Evolutionary conservation across 2,113 vertebrate genomes (phyloP).

Genomic region (Oceanites oceanicus): DNA sequence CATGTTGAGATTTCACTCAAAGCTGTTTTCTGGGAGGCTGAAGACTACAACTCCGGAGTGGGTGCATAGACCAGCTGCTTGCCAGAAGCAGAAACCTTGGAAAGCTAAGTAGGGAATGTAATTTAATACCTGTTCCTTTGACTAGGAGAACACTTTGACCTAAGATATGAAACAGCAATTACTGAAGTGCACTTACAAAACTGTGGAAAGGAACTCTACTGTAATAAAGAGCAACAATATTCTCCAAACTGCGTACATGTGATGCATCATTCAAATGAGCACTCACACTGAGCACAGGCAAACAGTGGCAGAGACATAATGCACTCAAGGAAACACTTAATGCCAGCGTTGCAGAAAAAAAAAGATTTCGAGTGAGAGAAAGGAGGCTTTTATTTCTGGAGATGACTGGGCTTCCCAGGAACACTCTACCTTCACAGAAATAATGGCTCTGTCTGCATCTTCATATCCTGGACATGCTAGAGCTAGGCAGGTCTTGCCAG

Average conservation of each 20-base stretch:
- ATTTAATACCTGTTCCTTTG: not conserved
- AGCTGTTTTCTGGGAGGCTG: not conserved
- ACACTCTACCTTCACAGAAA: not conserved
- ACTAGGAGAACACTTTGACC: constrained; percentile 5
- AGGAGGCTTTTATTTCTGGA: not conserved
- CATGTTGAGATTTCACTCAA: not conserved
- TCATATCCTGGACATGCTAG: not conserved
- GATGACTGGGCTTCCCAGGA: not conserved
- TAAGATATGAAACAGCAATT: not conserved
- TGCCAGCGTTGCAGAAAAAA: not conserved
- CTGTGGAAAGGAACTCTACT: not conserved
- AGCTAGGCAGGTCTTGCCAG: not conserved
- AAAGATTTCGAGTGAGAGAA: not conserved
- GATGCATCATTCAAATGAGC: constrained; percentile 29
- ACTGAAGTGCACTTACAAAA: constrained; percentile 22
- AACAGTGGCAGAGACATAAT: not conserved
- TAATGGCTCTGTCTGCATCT: not conserved
- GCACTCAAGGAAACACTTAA: not conserved
- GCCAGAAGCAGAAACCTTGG: not conserved
- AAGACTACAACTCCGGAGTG: not conserved
- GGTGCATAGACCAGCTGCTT: not conserved
- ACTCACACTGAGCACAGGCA: not conserved
- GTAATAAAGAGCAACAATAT: not conserved
- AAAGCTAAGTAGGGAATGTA: not conserved
- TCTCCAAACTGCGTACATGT: not conserved